These are phyloP conservation scores for Hydropsyche tenuis DNA, from an alignment of 1,140 invertebrate genomes.

Conservation along the genomic window DNA sequence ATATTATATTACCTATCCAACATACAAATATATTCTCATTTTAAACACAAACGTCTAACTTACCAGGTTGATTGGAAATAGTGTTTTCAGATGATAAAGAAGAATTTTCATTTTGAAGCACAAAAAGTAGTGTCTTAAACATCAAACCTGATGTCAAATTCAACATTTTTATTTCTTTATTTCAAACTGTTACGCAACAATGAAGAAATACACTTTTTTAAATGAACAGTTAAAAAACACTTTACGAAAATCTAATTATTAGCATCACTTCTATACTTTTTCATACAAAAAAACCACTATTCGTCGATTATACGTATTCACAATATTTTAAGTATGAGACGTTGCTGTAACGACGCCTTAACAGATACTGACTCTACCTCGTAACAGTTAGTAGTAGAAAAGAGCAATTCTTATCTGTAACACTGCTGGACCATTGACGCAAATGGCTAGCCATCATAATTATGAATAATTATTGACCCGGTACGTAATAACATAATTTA, in stretches of 20 bases:
- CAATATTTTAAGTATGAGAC: too few species aligned
- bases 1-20: too few species aligned
- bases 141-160: conserved; percentile 56
- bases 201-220: too few species aligned
- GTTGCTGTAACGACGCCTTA: neutral
- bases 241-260: too few species aligned
- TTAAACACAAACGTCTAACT: too few species aligned
- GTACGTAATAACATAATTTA: conserved; percentile 6
- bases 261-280: too few species aligned
- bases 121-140: conserved; percentile 61
- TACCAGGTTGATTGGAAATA: conserved; percentile 2
- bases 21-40: too few species aligned
- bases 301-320: too few species aligned
- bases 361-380: too few species aligned
- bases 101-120: conserved; percentile 52
- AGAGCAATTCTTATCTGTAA: neutral
- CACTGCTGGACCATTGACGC: conserved; percentile 39
- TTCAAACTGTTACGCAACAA: too few species aligned
- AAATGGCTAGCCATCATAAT: conserved; percentile 39
- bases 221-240: too few species aligned
- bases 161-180: conserved; percentile 34
- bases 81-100: conserved; percentile 1
- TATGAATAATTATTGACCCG: conserved; percentile 13
- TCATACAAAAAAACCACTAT: too few species aligned
- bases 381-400: neutral